A percentile compares a stretch with the other conserved stretches of the same genome.
Conservation (phyloP, 2,797 vertebrate genomes). For the Hydrocynus forskahlii region DNA sequence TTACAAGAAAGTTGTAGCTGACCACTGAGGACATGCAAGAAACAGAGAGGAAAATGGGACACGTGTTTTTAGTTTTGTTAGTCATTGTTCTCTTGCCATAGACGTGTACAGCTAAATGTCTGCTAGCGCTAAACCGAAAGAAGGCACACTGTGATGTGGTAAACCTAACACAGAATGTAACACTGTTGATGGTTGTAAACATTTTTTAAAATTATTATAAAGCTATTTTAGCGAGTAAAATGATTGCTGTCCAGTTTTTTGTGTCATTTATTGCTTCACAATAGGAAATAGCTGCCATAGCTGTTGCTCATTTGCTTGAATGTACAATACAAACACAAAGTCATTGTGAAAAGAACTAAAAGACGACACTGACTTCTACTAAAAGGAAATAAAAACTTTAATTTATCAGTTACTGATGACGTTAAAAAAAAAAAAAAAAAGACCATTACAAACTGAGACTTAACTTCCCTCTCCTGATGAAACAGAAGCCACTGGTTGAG, state of each 20-base stretch:
- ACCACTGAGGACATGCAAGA: conserved; percentile 26
- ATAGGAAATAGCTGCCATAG: background rate
- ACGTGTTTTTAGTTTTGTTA: conserved; percentile 66
- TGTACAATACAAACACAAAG: background rate
- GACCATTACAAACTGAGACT: background rate
- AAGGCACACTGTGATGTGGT: conserved; percentile 86
- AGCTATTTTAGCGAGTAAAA: conserved; percentile 87
- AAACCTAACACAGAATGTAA: conserved; percentile 85
- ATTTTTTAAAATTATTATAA: conserved; percentile 85
- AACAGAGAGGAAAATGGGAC: conserved; percentile 45
- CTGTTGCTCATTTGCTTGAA: background rate
- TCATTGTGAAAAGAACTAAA: background rate
- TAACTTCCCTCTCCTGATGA: background rate
- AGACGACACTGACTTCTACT: background rate
- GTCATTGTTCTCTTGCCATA: conserved; percentile 54
- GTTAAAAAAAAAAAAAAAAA: conserved; percentile 3
- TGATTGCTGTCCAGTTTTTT: conserved; percentile 32
- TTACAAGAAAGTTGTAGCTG: conserved; percentile 30
- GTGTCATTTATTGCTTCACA: conserved; percentile 6
- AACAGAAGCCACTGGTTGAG: conserved; percentile 7
- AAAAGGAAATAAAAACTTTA: conserved; percentile 52
- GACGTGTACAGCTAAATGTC: conserved; percentile 63
- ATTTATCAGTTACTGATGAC: conserved; percentile 22
- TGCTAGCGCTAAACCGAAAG: conserved; percentile 74
- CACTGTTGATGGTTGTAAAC: conserved; percentile 81